A percentile compares a stretch with the other conserved stretches of the same genome.
These are phyloP conservation scores for Tetramorium alpestre DNA, from an alignment of 1,140 invertebrate species.

Conservation along the genomic window DNA sequence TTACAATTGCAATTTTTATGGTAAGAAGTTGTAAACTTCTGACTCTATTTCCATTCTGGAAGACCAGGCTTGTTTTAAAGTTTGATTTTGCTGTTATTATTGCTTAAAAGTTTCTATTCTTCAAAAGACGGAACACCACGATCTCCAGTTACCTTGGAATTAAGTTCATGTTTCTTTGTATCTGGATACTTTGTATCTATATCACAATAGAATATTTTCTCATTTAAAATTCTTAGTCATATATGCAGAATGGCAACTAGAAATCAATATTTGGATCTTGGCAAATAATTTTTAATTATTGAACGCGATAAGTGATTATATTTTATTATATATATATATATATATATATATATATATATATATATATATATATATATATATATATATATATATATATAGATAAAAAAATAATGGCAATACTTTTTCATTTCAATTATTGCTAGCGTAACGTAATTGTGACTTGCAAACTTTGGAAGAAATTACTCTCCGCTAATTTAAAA, in stretches of 20 bases:
- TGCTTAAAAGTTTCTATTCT: neutral
- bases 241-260: neutral
- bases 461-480: neutral
- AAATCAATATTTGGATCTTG: neutral
- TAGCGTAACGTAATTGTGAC: neutral
- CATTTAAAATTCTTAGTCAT: neutral
- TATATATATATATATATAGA: neutral
- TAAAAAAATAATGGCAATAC: too few relatives aligned
- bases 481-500: neutral
- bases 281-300: neutral
- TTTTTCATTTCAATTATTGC: neutral
- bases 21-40: neutral
- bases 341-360: too few relatives aligned
- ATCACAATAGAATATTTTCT: neutral
- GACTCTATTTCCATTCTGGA: neutral
- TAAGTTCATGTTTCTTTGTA: neutral
- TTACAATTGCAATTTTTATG: neutral
- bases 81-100: neutral
- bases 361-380: neutral
- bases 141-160: neutral
- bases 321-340: neutral
- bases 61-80: neutral
- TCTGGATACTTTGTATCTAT: neutral
- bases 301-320: neutral
- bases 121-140: neutral